Base-by-base conservation (phyloP, 2,113 vertebrate species). In the Oceanodroma tethys region DNA sequence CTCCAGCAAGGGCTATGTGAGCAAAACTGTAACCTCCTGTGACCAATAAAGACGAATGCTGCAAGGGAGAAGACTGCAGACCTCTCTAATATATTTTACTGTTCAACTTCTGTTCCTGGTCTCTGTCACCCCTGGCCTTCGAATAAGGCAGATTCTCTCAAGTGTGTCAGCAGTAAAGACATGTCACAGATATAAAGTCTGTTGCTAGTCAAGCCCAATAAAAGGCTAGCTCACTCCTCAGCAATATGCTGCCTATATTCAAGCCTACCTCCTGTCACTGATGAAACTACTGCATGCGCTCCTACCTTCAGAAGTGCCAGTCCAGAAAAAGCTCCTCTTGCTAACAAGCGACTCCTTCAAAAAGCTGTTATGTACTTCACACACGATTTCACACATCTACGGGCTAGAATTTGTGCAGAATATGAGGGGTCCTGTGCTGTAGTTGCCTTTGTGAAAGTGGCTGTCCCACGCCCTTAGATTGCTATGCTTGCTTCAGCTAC, bases 211-310 rank as follows among this genome's bases (percentile, higher is more conserved):
- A 94, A 89, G 84, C 70, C 67, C 23, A 65, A 18, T 67, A 80
- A 96, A 90, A 93, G 95, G 82, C 67, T 92, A 86, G 80, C 52
- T 95, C 80, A 38, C 56, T 81, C 56, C 75, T 84, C 80, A 81
- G 76, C 76, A 91, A 75, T 60, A 83, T 58, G 80, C 86, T 96
- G 52, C 84, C 67, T 94, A 22, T 34, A 52, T 71, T 71, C 52
- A 94, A 87, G 76, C 78, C 96, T 97, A 86, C 95, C 93, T 97
- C 88, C 87, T 93, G 45, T 81, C 52, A 52, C 67, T 89, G 86
- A 58, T 34, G 66, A 80, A 94, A 63, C 67, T 78, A 55, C 63
- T 82, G 53, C 50, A 47, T 67, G 65, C 13, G 13, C 47, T 92
- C 76, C 80, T 92, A 32, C 74, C 55, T 94, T 96, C 81, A 82